Evolutionary conservation across 2,113 vertebrate species (phyloP), one percentile per base, ranked within the genome.

Genomic region (Coracopsis vasa): DNA sequence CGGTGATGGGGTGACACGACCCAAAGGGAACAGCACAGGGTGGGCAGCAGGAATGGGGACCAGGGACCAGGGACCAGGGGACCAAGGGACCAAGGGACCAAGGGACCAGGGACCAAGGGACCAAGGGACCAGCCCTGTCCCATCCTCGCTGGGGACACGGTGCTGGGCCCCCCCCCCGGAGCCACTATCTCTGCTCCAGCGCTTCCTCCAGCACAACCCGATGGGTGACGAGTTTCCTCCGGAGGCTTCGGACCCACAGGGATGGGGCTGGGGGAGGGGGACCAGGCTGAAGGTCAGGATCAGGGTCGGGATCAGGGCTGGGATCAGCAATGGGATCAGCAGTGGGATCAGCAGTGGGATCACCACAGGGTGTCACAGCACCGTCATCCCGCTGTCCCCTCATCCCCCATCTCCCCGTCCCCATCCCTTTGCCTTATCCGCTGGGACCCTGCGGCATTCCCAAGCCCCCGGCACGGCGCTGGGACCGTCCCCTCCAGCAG

Each of bases 321-420:
- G 54, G 54, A 21, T 21, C 31, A 33, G 47, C 10, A 11, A 11
- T 24, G 47, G 47, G 47, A 50, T 50, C 84, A 54, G 77, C 69
- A 2, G 0, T 3, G 47, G 19, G 41, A 71, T 51, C 65, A 37
- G 77, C 69, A 2, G 0, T 3, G 47, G 19, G 41, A 71, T 51
- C 65, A 37, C 60, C 35, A 2, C 5, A 2, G 48, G 13, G 21
- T 37, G 73, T 66, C 37, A 0, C 74, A n/a, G 42, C 64, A 2
- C 61, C 20, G 3, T 16, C 45, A 11, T 4, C 42, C 48, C 51
- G 10, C 72, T 11, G 16, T 21, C n/a, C 71, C 60, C n/a, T 25
- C 50, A 15, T n/a, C 27, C 29, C 7, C 41, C 6, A 3, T 50
- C 9, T 11, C 24, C 4, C 5, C 4, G 0, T 16, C 54, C 2